phyloP scores from a whole-genome alignment of 2,888 invertebrate genomes.

The Drosophila bunnanda region DNA sequence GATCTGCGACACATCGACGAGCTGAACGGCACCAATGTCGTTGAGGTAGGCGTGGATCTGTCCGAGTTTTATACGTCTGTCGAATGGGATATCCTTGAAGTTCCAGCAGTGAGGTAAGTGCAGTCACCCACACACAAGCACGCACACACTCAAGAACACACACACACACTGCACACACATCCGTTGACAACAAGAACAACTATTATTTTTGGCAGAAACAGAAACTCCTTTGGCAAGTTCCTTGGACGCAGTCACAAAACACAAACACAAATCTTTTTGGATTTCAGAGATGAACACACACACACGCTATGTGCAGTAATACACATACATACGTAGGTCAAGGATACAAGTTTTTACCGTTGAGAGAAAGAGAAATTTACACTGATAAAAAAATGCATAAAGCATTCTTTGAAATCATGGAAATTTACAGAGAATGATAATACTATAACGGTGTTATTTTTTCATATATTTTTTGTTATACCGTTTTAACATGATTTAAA shows the following conservation, averaged over 20 bases:
- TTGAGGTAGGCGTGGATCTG: slow-evolving; percentile 97
- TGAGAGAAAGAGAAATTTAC: slow-evolving; percentile 6
- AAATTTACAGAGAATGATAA: neutral
- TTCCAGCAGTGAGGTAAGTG: slow-evolving; percentile 94
- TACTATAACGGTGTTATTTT: no score
- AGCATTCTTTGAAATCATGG: neutral
- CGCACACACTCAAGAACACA: neutral
- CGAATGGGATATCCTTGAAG: slow-evolving; percentile 99
- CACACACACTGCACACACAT: neutral
- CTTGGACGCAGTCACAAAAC: slow-evolving; percentile 76
- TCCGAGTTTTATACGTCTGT: slow-evolving; percentile 99
- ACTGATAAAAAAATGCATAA: neutral
- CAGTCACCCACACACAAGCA: slow-evolving; percentile 8
- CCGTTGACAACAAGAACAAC: slow-evolving; percentile 17
- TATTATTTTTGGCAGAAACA: slow-evolving; percentile 64
- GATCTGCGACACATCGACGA: slow-evolving; percentile 97
- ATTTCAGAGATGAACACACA: slow-evolving; percentile 48
- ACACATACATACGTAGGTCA: slow-evolving; percentile 57
- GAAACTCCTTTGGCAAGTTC: slow-evolving; percentile 70
- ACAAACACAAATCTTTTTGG: slow-evolving; percentile 72
- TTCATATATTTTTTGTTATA: neutral
- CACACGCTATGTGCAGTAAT: neutral
- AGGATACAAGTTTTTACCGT: slow-evolving; percentile 56
- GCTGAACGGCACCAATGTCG: slow-evolving; percentile 93
- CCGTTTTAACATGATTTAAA: neutral